Evolutionary conservation across 2,888 invertebrate genomes (phyloP), one percentile per base, ranked within the genome.

Genomic region (Nomada fucata): DNA sequence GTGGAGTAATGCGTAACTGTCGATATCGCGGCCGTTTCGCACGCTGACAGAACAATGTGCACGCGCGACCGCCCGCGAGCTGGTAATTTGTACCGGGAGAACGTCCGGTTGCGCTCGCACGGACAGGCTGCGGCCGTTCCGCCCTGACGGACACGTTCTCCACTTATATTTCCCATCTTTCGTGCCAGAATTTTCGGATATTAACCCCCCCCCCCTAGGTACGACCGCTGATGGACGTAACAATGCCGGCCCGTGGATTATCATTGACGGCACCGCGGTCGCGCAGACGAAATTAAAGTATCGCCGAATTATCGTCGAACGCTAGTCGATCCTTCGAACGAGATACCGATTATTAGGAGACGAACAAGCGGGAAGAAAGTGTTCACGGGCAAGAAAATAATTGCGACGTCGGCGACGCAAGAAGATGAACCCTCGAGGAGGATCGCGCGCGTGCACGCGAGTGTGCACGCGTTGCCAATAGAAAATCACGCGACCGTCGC

Each of bases 1-100:
- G 63, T 65, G 77, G 85, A 87, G 84, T 84, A 87, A 87, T 82
- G 84, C 84, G 87, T 86, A 87, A 87, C 87, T 87, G 87, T 82
- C 87, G 84, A 87, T 87, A 87, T 85, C 83, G 86, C 67, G 74
- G 73, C 80, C 83, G 87, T 79, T 87, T 85, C 81, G 76, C 86
- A 78, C 82, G 81, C 81, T 79, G 82, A 82, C 82, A 82, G 82
- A 59, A 82, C 82, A 82, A 82, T 80, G 82, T 80, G 75, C 82
- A 82, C 75, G 75, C 67, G 80, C 74, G 82, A 82, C 72, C 74
- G 79, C 75, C 80, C 80, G 80, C 80, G 63, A 64, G 67, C 80
- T 73, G 75, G 67, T 76, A 82, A 82, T 80, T 82, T 82, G 82
- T 72, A 68, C 75, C 53, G 64, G 61, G 47, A 9, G 53, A 76